phyloP scores from a whole-genome alignment of 2,888 invertebrate species.

The Andrena praecox region DNA sequence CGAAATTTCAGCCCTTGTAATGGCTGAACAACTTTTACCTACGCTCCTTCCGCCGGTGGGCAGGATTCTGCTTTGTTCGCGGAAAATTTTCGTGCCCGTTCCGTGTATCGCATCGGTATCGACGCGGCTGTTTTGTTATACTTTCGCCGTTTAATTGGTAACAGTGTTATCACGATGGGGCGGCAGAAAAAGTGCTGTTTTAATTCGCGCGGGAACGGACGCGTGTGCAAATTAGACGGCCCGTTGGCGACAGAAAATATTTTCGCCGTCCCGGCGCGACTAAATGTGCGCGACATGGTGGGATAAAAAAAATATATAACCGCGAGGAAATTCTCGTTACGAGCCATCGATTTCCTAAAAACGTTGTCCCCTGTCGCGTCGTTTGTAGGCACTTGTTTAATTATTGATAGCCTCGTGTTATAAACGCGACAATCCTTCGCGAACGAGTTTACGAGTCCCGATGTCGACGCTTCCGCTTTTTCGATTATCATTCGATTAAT shows the following conservation, averaged over 20 bases:
- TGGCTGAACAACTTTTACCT: slow-evolving; percentile 20
- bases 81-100: not conserved
- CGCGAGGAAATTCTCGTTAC: slow-evolving; percentile 17
- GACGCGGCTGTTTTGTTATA: not conserved
- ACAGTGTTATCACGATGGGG: not conserved
- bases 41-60: not conserved
- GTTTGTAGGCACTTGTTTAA: not conserved
- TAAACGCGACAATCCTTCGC: not conserved
- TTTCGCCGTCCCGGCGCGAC: not conserved
- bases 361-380: slow-evolving; percentile 2
- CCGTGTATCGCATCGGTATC: not conserved
- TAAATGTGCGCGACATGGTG: not conserved
- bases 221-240: slow-evolving; percentile 22
- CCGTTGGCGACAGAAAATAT: slow-evolving; percentile 12
- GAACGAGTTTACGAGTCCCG: not conserved
- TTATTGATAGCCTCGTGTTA: not conserved
- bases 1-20: not conserved
- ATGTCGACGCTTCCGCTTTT: not conserved
- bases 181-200: not conserved
- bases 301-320: slow-evolving; percentile 16
- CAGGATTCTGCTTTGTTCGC: not conserved
- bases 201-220: not conserved
- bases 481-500: not conserved
- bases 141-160: not conserved
- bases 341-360: slow-evolving; percentile 35